phyloP scores from a whole-genome alignment of 2,888 invertebrate genomes.

The Netelia virgata region DNA sequence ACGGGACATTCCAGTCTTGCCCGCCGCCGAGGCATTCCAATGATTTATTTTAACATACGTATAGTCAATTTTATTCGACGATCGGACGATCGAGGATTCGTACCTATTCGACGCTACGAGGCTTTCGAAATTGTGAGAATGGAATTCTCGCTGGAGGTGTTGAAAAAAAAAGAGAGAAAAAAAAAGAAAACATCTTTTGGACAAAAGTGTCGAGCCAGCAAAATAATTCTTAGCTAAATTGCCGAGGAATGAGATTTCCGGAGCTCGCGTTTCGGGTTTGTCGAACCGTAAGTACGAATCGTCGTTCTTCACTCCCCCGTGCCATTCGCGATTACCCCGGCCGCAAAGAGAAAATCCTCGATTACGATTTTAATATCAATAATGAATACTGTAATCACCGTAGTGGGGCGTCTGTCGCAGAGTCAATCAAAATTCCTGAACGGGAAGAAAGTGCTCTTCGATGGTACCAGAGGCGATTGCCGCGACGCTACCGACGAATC shows the following conservation, averaged over 20 bases:
- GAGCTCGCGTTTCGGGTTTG: constrained; percentile 58
- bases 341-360: constrained; percentile 26
- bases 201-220: constrained; percentile 69
- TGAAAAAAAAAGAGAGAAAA: background rate
- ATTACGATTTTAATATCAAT: constrained; percentile 62
- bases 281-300: too few species aligned
- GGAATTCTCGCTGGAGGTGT: constrained; percentile 14
- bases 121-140: constrained; percentile 11
- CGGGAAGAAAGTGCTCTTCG: constrained; percentile 32
- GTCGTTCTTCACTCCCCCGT: too few species aligned
- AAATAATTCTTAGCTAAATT: constrained; percentile 76
- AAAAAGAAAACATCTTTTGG: background rate
- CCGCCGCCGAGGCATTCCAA: constrained; percentile 52
- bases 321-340: background rate
- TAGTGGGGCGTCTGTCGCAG: constrained; percentile 48
- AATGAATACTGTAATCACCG: constrained; percentile 55
- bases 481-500: background rate
- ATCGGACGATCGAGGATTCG: constrained; percentile 6
- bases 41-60: constrained; percentile 35
- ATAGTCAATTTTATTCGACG: constrained; percentile 35
- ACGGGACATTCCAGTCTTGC: constrained; percentile 63
- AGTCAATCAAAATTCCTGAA: constrained; percentile 66
- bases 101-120: background rate
- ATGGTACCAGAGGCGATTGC: constrained; percentile 11
- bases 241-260: constrained; percentile 67